phyloP scores from a whole-genome alignment of 2,888 invertebrate genomes.

The Noctua fimbriata region DNA sequence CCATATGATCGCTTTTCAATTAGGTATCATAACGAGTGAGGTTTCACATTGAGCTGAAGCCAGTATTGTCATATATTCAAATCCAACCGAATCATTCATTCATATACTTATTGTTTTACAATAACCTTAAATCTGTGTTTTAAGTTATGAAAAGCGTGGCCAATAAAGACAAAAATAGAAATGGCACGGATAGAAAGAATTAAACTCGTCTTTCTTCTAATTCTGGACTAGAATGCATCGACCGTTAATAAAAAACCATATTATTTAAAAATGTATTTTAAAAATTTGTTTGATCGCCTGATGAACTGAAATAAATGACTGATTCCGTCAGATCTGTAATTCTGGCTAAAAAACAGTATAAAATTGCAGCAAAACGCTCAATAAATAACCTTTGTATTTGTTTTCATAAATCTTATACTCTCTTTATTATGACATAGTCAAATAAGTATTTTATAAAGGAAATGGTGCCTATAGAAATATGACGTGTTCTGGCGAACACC shows the following conservation, averaged over 20 bases:
- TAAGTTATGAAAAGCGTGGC: background rate
- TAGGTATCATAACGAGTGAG: background rate
- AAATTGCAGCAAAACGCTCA: background rate
- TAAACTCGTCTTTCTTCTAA: background rate
- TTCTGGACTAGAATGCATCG: background rate
- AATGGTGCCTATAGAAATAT: background rate
- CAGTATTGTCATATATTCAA: background rate
- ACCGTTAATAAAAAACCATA: background rate
- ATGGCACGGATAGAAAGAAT: background rate
- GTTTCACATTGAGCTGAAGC: background rate
- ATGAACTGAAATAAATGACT: constrained; percentile 33
- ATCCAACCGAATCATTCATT: background rate
- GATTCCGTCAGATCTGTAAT: constrained; percentile 8
- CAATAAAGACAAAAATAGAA: background rate
- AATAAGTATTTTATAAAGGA: background rate
- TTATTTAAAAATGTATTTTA: background rate
- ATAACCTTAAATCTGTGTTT: background rate
- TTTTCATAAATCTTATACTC: background rate
- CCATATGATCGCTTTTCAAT: constrained; percentile 1
- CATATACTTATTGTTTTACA: background rate
- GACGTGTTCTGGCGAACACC: background rate
- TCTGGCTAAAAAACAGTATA: background rate
- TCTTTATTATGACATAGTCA: constrained; percentile 2
- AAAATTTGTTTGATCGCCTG: background rate
- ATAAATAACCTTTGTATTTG: background rate